Evolutionary conservation across 2,797 vertebrate species (phyloP), one percentile per base, ranked within the genome.

Genomic region (Tauraco hartlaubi): DNA sequence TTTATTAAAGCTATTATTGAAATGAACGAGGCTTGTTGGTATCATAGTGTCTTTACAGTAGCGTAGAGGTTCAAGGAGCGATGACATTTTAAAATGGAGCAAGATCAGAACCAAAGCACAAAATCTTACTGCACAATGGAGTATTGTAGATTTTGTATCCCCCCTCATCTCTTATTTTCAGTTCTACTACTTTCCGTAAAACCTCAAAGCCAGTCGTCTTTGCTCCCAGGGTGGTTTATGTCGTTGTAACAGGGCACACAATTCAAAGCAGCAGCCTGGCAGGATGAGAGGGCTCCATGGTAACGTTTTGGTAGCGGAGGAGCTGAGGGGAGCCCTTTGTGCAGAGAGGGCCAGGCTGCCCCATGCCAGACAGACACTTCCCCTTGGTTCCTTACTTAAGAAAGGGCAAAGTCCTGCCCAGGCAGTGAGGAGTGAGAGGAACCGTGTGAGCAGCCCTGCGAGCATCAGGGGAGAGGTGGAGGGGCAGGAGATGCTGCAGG

Each of bases 261-360:
- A 1, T 8, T 17, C 1, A 33, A 26, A 11, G 54, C 11, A 46
- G 37, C 19, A 49, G 71, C 33, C 21, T 17, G 0, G 0, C 44
- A 52, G 41, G 31, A 29, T 81, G 22, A 31, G 15, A 22, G 28
- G 35, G 20, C 15, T 83, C 74, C 17, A 0, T 12, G 25, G 49
- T 28, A 20, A 46, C 17, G 4, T 25, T 0, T 31, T 51, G 35
- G 58, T 64, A 55, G 25, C 15, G 12, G 58, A 41, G n/a, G 11
- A 55, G 29, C 29, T 54, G 39, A 41, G 22, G 31, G 15, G 31
- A 64, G 29, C 15, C 25, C 11, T 41, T 23, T 29, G n/a, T 25
- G 54, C 31, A 41, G 44, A 39, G 61, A 39, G 43, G 43, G 14
- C 5, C 0, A 4, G 58, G 52, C 56, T 92, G 54, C 18, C 23